Conservation (phyloP, 2,888 invertebrate genomes). For the Melangyna quadrimaculata region DNA sequence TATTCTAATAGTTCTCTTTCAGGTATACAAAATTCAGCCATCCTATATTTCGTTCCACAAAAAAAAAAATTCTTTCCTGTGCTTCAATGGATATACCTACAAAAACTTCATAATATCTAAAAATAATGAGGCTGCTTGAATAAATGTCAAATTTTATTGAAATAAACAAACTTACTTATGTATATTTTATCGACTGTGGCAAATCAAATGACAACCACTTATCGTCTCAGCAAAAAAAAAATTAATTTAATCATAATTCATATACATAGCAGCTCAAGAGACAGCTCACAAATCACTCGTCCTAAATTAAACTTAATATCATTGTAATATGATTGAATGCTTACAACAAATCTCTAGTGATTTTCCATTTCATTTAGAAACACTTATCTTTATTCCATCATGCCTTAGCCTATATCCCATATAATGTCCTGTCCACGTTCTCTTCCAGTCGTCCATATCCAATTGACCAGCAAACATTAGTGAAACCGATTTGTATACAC, state of each 20-base stretch:
- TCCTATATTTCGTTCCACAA: no score
- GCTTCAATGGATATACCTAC: no score
- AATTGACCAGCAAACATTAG: not conserved
- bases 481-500: not conserved
- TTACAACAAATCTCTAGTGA: constrained; percentile 6
- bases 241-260: not conserved
- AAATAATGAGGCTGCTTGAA: no score
- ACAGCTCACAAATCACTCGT: constrained; percentile 5
- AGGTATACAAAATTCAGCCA: no score
- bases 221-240: not conserved
- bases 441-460: not conserved
- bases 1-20: no score
- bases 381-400: not conserved
- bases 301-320: constrained; percentile 13
- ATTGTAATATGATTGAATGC: constrained; percentile 23
- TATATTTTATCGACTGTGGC: not conserved
- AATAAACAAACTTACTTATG: no score
- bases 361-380: constrained; percentile 22
- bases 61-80: no score
- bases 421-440: not conserved
- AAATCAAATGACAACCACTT: not conserved
- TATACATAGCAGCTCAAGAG: not conserved
- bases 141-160: no score
- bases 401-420: not conserved
- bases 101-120: no score